phyloP scores from a whole-genome alignment of 2,113 vertebrate genomes.

The Gnathonemus longibarbis region DNA sequence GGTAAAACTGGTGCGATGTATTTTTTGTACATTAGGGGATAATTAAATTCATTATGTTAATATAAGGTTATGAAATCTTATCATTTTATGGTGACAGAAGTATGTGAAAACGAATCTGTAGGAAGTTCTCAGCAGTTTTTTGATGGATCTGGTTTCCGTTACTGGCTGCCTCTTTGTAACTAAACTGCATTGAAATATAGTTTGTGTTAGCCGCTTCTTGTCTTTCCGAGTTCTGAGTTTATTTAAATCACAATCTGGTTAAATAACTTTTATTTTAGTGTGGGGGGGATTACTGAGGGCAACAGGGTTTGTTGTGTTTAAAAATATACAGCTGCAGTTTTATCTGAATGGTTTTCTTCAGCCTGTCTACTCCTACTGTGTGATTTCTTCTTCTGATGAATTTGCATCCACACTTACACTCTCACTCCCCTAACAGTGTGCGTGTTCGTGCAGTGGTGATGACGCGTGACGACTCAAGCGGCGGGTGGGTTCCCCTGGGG shows the following conservation, averaged over 20 bases:
- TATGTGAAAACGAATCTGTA: not conserved
- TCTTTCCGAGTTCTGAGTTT: not conserved
- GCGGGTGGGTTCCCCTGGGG: slow-evolving; percentile 85
- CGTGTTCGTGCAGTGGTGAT: slow-evolving; percentile 90
- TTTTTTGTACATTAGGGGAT: not conserved
- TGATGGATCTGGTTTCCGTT: not conserved
- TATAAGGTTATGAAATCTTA: not conserved
- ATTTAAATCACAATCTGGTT: not conserved
- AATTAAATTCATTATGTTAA: not conserved
- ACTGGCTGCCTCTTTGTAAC: not conserved
- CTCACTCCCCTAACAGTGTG: slow-evolving; percentile 57
- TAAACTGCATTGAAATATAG: not conserved
- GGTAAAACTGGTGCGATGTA: not conserved
- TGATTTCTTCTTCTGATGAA: slow-evolving; percentile 23
- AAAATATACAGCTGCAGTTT: not conserved
- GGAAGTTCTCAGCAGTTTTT: not conserved
- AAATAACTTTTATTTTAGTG: not conserved
- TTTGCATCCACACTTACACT: slow-evolving; percentile 31
- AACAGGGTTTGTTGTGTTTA: not conserved
- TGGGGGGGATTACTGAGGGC: not conserved
- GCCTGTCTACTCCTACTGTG: not conserved
- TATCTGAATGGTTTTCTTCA: not conserved
- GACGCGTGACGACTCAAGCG: slow-evolving; percentile 90
- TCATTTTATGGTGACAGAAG: not conserved
- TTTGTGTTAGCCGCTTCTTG: not conserved